Evolutionary conservation across 2,888 invertebrate species (phyloP).

Genomic region (Tridacna crocea): DNA sequence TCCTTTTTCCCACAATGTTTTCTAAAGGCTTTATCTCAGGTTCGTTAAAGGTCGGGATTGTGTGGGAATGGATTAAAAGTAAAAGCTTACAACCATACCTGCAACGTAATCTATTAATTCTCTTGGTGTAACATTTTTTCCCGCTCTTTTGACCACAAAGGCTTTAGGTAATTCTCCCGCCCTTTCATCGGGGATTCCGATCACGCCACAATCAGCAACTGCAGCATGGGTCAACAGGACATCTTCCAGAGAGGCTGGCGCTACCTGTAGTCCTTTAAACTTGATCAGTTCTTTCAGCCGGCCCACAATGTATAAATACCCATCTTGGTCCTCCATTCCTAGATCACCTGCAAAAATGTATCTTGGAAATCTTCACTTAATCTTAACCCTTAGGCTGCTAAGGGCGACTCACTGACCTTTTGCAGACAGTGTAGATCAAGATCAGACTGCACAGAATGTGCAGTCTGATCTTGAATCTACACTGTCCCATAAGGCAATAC

Average conservation of each 20-base stretch:
- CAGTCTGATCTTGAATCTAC: too few species aligned
- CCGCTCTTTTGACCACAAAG: slow-evolving; percentile 87
- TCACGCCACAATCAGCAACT: slow-evolving; percentile 91
- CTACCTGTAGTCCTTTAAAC: slow-evolving; percentile 88
- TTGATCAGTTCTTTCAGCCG: slow-evolving; percentile 95
- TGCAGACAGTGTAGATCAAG: too few species aligned
- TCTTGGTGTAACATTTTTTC: slow-evolving; percentile 84
- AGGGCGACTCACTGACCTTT: too few species aligned
- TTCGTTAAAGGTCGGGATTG: too few species aligned
- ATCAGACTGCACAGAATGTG: too few species aligned
- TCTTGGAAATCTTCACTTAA: too few species aligned
- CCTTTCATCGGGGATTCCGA: slow-evolving; percentile 86
- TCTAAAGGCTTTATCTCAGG: too few species aligned
- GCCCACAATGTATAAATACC: slow-evolving; percentile 93
- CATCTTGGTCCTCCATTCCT: slow-evolving; percentile 91
- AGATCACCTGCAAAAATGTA: slow-evolving; percentile 88
- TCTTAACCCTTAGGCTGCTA: too few species aligned
- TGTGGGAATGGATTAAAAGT: too few species aligned
- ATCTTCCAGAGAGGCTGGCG: slow-evolving; percentile 91
- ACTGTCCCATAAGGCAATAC: too few species aligned
- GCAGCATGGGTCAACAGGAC: slow-evolving; percentile 89
- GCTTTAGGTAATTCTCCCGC: slow-evolving; percentile 92
- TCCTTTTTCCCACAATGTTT: too few species aligned
- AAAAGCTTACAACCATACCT: slow-evolving; percentile 32
- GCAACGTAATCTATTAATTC: slow-evolving; percentile 85